Evolutionary conservation across 2,888 invertebrate species (phyloP).

Genomic region (Ophonus ardosiacus): DNA sequence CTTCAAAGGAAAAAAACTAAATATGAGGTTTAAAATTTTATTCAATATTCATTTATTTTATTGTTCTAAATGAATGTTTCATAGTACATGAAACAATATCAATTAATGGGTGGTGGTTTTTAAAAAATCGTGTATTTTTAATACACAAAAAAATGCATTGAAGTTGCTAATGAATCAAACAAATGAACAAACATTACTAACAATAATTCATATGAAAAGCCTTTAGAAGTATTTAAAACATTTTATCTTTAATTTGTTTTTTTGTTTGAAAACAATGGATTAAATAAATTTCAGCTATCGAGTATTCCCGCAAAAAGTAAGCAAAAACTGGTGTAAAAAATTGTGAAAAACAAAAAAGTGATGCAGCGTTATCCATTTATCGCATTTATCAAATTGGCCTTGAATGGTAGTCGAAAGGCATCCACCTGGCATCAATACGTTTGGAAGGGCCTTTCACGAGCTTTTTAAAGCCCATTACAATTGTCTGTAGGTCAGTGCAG

Average conservation of each 20-base stretch:
- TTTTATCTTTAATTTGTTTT: conserved; percentile 3
- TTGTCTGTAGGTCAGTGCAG: conserved; percentile 18
- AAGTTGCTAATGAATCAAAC: too few relatives aligned
- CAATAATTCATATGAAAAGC: not conserved
- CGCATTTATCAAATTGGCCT: conserved; percentile 29
- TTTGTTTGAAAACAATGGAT: conserved; percentile 7
- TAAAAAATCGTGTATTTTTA: too few relatives aligned
- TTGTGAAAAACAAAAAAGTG: conserved; percentile 7
- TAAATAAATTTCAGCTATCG: conserved; percentile 1
- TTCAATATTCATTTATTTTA: too few relatives aligned
- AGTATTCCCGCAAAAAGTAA: not conserved
- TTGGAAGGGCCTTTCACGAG: conserved; percentile 8
- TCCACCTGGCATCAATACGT: conserved; percentile 27
- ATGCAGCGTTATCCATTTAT: conserved; percentile 22
- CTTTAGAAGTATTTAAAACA: not conserved
- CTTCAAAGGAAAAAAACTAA: too few relatives aligned
- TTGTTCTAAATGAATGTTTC: too few relatives aligned
- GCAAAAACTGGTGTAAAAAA: conserved; percentile 3
- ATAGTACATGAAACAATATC: too few relatives aligned
- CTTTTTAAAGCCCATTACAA: conserved; percentile 42
- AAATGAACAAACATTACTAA: not conserved
- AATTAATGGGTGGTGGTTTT: too few relatives aligned
- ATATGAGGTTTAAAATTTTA: too few relatives aligned
- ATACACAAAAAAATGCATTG: too few relatives aligned
- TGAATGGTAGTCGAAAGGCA: conserved; percentile 2